Evolutionary conservation across 2,797 vertebrate species (phyloP).

Genomic region (Gambusia yucatana): DNA sequence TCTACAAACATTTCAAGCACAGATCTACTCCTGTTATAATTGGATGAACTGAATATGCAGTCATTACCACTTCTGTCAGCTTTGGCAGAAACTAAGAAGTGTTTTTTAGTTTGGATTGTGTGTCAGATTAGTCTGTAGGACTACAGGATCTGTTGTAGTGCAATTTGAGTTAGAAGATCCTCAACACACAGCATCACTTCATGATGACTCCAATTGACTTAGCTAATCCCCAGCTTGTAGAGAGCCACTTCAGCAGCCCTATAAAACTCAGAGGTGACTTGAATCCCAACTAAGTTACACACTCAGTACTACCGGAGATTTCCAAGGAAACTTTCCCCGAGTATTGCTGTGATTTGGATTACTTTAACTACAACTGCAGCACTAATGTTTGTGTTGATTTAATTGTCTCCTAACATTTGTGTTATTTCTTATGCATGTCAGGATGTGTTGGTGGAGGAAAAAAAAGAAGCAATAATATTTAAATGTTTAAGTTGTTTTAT

Average conservation of each 20-base stretch:
- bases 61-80: background rate
- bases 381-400: background rate
- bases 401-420: background rate
- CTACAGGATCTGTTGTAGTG: slow-evolving; percentile 58
- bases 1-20: background rate
- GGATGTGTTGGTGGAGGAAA: too few species aligned
- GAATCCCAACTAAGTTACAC: slow-evolving; percentile 81
- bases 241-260: slow-evolving; percentile 74
- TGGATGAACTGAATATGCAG: background rate
- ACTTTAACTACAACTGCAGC: slow-evolving; percentile 13
- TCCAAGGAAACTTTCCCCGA: background rate
- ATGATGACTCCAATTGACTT: slow-evolving; percentile 72
- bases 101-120: slow-evolving; percentile 16
- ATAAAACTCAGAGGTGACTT: slow-evolving; percentile 80
- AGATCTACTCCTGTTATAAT: background rate
- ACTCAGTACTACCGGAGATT: slow-evolving; percentile 67
- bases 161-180: slow-evolving; percentile 81
- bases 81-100: background rate
- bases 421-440: background rate
- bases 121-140: slow-evolving; percentile 51
- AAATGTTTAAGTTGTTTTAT: too few species aligned
- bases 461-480: too few species aligned
- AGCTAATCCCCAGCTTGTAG: slow-evolving; percentile 85
- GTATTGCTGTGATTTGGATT: background rate
- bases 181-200: slow-evolving; percentile 74